Conservation (phyloP, 1,140 invertebrate genomes). For the Acyrthosiphon pisum region DNA sequence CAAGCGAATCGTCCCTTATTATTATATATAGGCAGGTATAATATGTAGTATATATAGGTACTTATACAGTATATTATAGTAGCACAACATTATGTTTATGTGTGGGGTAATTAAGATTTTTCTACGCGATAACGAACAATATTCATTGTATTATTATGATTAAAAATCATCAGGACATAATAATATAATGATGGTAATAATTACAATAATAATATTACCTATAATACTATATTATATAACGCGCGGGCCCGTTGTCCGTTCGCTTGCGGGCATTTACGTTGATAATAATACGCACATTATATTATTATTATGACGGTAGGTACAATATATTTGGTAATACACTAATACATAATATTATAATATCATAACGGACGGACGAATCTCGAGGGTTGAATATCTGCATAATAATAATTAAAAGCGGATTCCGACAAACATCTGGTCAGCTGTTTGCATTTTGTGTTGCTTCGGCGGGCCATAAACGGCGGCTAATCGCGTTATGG, state of each 20-base stretch:
- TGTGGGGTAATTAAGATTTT: neutral
- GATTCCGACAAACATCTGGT: slow-evolving; percentile 38
- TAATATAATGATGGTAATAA: neutral
- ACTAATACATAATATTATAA: too few species aligned
- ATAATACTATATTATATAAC: neutral
- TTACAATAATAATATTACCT: neutral
- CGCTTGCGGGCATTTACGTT: neutral
- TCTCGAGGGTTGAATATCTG: neutral
- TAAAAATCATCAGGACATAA: neutral
- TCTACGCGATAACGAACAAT: neutral
- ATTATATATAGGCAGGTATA: neutral
- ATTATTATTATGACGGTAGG: neutral
- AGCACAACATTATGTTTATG: neutral
- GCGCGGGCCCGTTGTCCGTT: neutral
- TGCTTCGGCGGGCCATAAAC: neutral
- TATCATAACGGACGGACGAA: neutral
- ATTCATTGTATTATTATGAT: neutral
- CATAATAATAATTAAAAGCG: slow-evolving; percentile 23
- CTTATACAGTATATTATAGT: neutral
- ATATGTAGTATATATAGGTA: too few species aligned
- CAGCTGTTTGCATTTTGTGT: neutral
- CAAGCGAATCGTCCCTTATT: neutral
- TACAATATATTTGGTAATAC: neutral
- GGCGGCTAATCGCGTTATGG: neutral
- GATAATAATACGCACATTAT: neutral